Evolutionary conservation across 2,888 invertebrate species (phyloP), one percentile per base, ranked within the genome.

Genomic region (Ypsolopha scabrella): DNA sequence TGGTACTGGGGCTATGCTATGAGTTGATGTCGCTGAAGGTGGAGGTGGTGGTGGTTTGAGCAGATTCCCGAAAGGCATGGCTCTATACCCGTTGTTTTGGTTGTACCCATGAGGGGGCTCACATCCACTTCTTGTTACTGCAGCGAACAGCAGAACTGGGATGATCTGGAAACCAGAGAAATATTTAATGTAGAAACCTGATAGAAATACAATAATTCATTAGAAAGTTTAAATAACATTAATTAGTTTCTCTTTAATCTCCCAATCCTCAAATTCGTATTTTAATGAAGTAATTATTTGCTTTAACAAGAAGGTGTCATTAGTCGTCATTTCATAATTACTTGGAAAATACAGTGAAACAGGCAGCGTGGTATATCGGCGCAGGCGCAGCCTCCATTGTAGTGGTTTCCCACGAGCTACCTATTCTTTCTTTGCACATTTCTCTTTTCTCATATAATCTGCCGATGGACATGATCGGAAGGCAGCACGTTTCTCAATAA

Each of bases 281-380:
- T 14, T 24, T 11, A 41, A 48, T 47, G 6, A 13, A 47, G 47
- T 13, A 36, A 47, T 47, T 47, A 47, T 37, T 47, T 37, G 7
- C 24, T 36, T 53, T 51, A 53, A 52, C 52, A 55, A 54, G 54
- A 55, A 50, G 50, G 38, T 50, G 53, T 52, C 54, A 33, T 52
- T 52, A 41, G 37, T 34, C 24, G 52, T 47, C 49, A 47, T 48
- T 54, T 62, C 66, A 67, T 73, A 75, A 79, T 75, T 74, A 68
- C 60, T 67, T 75, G 83, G 81, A 82, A 85, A 82, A 75, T 81
- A 68, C 61, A 67, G 79, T 75, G 80, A 83, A 81, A 79, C 75
- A 81, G 65, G 57, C 63, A 64, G 61, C 65, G 74, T 71, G 75
- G 74, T 68, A 75, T 77, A 78, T 75, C 72, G 68, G 63, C 64